Percentiles rank a stretch among this genome's conserved stretches.
Evolutionary conservation across 64 coral and sea anemone genomes (phyloP).

Genomic region (Pachyseris speciosa): DNA sequence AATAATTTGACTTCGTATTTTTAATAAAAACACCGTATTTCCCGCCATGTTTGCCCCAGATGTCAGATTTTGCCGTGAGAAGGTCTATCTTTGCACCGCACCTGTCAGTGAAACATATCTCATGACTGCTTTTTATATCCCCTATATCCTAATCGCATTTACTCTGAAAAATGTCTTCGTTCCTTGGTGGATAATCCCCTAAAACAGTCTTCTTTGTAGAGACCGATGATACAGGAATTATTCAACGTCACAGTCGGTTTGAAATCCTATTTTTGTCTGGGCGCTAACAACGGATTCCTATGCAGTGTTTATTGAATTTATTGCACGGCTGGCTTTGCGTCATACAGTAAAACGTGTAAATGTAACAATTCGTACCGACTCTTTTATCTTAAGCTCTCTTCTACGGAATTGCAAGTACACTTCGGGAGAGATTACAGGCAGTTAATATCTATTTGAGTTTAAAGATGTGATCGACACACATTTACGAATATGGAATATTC

Average conservation of each 20-base stretch:
- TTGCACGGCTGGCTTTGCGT: background rate
- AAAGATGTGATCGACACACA: no score
- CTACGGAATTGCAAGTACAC: no score
- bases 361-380: no score
- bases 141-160: constrained; percentile 39
- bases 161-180: background rate
- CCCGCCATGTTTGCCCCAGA: background rate
- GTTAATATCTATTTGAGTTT: no score
- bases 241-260: background rate
- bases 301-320: background rate
- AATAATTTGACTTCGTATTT: background rate
- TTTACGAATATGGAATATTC: no score
- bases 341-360: background rate
- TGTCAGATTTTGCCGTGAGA: background rate
- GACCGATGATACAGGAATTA: constrained; percentile 40
- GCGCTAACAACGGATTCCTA: background rate
- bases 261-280: constrained; percentile 25
- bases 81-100: background rate
- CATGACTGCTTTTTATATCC: background rate
- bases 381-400: no score
- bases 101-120: constrained; percentile 31
- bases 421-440: no score
- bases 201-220: background rate
- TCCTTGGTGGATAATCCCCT: constrained; percentile 16
- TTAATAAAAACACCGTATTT: background rate